A percentile compares a stretch with the other conserved stretches of the same genome.
Evolutionary conservation across 1,140 invertebrate genomes (phyloP).

Genomic region (Hypothenemus hampei): DNA sequence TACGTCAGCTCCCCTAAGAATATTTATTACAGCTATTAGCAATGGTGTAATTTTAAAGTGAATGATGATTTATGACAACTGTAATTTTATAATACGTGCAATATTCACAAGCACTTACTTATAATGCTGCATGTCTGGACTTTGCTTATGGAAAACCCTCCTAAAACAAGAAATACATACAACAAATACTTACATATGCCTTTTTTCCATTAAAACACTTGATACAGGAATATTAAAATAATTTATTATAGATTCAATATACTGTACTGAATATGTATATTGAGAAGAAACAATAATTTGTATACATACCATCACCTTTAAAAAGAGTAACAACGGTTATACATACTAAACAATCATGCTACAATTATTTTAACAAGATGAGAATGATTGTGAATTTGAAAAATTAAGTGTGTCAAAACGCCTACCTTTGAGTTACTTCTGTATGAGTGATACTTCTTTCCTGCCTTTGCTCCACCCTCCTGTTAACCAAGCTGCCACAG

Average conservation of each 20-base stretch:
- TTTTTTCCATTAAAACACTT: too few species aligned
- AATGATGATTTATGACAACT: background rate
- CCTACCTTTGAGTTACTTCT: conserved; percentile 64
- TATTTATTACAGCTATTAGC: background rate
- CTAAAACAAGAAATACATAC: conserved; percentile 48
- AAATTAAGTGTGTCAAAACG: conserved; percentile 18
- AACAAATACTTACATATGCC: conserved; percentile 21
- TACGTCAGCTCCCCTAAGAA: conserved; percentile 41
- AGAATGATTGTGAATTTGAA: too few species aligned
- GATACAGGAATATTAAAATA: too few species aligned
- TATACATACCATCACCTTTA: too few species aligned
- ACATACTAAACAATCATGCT: too few species aligned
- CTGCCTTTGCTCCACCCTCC: conserved; percentile 62
- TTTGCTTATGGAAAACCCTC: conserved; percentile 60
- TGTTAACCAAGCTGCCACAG: conserved; percentile 58
- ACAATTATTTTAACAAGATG: too few species aligned
- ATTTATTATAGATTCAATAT: too few species aligned
- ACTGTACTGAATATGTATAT: too few species aligned
- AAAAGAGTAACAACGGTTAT: too few species aligned
- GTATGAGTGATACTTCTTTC: conserved; percentile 64
- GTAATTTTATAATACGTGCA: conserved; percentile 25
- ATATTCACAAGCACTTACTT: conserved; percentile 52
- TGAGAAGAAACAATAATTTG: too few species aligned
- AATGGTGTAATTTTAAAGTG: background rate
- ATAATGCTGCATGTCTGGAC: conserved; percentile 61